phyloP scores from a whole-genome alignment of 2,797 vertebrate genomes.

The Spinus pinus region DNA sequence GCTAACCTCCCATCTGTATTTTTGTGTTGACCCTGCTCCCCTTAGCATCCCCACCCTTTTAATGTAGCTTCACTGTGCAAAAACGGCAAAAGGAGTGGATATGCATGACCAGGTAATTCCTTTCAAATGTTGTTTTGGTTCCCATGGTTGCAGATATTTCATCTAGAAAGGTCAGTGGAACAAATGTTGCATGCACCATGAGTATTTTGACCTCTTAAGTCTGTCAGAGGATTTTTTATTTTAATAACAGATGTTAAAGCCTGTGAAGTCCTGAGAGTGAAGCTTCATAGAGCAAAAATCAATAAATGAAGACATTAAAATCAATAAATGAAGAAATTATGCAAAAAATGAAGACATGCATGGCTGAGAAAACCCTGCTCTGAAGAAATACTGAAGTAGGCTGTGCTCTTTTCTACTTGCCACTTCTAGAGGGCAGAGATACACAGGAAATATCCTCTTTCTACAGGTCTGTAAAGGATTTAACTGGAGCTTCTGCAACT shows the following conservation, averaged over 20 bases:
- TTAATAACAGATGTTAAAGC: neutral
- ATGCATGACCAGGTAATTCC: neutral
- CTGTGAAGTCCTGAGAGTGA: neutral
- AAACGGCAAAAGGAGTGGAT: neutral
- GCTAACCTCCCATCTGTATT: neutral
- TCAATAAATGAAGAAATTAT: constrained; percentile 13
- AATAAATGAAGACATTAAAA: constrained; percentile 1
- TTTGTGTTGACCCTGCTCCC: neutral
- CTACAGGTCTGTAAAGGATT: neutral
- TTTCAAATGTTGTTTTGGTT: neutral
- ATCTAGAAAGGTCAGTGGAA: constrained; percentile 37
- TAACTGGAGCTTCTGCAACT: neutral
- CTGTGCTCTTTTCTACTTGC: neutral
- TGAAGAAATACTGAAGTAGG: neutral
- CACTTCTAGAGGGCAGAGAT: neutral
- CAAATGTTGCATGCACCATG: neutral
- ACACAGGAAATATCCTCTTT: neutral
- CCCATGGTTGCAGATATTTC: constrained; percentile 27
- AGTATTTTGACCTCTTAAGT: constrained; percentile 9
- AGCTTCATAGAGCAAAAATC: neutral
- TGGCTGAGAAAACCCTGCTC: neutral
- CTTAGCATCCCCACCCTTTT: neutral
- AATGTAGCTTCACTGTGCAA: neutral
- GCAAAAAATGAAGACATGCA: neutral
- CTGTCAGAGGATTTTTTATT: neutral